Base-by-base conservation (phyloP, 2,113 vertebrate genomes). In the Boleophthalmus pectinirostris region DNA sequence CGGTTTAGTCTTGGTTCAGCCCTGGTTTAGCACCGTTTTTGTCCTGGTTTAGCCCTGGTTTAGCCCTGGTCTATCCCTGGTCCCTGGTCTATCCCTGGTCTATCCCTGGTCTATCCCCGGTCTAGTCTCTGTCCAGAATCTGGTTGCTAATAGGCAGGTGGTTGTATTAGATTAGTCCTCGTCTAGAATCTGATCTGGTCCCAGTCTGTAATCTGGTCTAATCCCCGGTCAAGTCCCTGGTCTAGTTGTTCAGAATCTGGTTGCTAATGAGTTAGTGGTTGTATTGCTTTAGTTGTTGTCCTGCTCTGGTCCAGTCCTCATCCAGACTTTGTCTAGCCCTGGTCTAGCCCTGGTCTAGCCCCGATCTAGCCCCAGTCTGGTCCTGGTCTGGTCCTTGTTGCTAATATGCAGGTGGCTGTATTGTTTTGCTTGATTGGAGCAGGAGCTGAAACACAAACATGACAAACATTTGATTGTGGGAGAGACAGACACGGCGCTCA, bases 401-500 rank as follows among this genome's bases (percentile, higher is more conserved):
- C 21, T 24, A 24, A 57, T 4, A 51, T 23, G 11, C 58, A 33
- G 58, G 7, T 61, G 58, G 58, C 33, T 5, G 24, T 33, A 60
- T 15, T 35, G 25, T 61, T 61, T 60, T 33, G 13, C 25, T 25
- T 61, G 58, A 61, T 61, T 33, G 14, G 58, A 18, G 66, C 68
- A n/a, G 54, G 67, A 70, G 72, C 20, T 29, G 57, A 64, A 69
- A 35, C 61, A 65, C 49, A n/a, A 7, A 75, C 66, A 46, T 33
- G 25, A 61, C 33, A 61, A 46, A 79, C 51, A 74, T 53, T 66
- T 69, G 47, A 60, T 73, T 24, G 8, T 21, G 57, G 24, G 47
- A 51, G 76, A 68, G 65, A 78, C 75, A 69, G 24, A 65, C 45
- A 65, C 35, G 25, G 24, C 63, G 70, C 66, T 73, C 69, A 54